phyloP scores from a whole-genome alignment of 92 coral and sea anemone genomes.

The Anthopleura xanthogrammica region DNA sequence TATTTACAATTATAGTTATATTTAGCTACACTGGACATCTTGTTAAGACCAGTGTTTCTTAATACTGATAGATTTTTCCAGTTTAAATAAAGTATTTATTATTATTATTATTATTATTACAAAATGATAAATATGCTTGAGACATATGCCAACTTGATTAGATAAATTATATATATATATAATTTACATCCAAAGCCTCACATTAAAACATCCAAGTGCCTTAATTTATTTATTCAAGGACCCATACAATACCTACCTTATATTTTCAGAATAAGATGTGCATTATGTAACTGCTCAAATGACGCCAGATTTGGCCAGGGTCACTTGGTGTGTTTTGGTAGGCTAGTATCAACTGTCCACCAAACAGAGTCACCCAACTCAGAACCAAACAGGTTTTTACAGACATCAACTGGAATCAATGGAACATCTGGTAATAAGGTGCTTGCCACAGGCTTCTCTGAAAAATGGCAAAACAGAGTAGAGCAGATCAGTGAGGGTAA shows the following conservation, averaged over 20 bases:
- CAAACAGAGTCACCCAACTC: slow-evolving; percentile 4
- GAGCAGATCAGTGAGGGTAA: not conserved
- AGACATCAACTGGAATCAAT: not conserved
- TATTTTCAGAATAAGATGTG: slow-evolving; percentile 70
- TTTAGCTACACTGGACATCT: no score
- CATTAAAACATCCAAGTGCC: no score
- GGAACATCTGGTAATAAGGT: slow-evolving; percentile 14
- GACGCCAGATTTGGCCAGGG: slow-evolving; percentile 90
- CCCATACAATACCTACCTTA: not conserved
- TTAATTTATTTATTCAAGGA: no score
- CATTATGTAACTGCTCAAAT: slow-evolving; percentile 77
- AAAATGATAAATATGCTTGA: no score
- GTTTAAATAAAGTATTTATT: no score
- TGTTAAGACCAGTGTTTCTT: no score
- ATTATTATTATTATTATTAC: no score
- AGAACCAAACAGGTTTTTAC: slow-evolving; percentile 10
- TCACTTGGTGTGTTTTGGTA: slow-evolving; percentile 79
- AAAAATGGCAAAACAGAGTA: slow-evolving; percentile 11
- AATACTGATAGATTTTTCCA: no score
- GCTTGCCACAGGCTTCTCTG: not conserved
- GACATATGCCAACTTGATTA: no score
- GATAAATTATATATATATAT: no score
- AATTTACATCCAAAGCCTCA: no score
- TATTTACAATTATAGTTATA: no score
- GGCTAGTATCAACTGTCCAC: slow-evolving; percentile 27